Conservation (phyloP, 2,113 vertebrate species). For the Labeo catla region DNA sequence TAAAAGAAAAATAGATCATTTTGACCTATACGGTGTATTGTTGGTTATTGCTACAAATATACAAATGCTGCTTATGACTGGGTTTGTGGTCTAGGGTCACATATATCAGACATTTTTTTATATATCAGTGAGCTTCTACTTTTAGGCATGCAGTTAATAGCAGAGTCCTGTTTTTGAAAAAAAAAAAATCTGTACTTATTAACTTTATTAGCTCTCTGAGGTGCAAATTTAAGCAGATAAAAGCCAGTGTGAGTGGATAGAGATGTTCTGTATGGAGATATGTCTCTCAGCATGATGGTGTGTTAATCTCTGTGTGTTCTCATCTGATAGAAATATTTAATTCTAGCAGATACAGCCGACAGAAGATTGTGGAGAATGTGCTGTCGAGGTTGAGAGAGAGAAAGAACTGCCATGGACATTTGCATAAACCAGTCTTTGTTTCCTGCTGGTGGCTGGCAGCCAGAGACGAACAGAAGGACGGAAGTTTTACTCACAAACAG, state of each 20-base stretch:
- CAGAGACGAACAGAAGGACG: conserved; percentile 79
- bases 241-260: conserved; percentile 33
- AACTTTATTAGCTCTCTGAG: conserved; percentile 24
- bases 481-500: conserved; percentile 80
- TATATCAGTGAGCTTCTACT: neutral
- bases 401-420: conserved; percentile 72
- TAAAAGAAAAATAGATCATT: no score
- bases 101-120: neutral
- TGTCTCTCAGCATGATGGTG: conserved; percentile 38
- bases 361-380: conserved; percentile 49
- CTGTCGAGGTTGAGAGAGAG: conserved; percentile 60
- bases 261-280: conserved; percentile 40
- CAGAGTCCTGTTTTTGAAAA: neutral
- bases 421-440: conserved; percentile 84
- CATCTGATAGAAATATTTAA: conserved; percentile 48
- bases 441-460: conserved; percentile 76
- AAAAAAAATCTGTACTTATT: neutral
- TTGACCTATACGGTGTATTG: no score
- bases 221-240: conserved; percentile 40
- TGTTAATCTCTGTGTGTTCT: conserved; percentile 43
- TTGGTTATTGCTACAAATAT: neutral
- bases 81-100: no score
- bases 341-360: conserved; percentile 38
- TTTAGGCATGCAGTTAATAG: neutral
- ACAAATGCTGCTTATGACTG: no score